Base-by-base conservation (phyloP, 1,140 invertebrate genomes). In the Asbolus verrucosus region DNA sequence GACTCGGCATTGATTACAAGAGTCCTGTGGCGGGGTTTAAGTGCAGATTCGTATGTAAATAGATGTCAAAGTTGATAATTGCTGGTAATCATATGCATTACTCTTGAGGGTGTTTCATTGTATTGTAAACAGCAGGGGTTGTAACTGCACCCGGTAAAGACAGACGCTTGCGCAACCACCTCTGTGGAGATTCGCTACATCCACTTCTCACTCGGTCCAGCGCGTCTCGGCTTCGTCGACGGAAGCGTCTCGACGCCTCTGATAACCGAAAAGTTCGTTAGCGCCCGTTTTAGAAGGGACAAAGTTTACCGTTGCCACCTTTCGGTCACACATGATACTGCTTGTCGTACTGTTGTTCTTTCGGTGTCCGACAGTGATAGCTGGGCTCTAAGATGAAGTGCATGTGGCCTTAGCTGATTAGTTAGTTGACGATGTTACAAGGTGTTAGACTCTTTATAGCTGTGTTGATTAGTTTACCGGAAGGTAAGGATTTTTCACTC, bases 1-100 rank as follows among this genome's bases (percentile, higher is more conserved):
- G 16, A 6, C 11, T 54, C 27, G 13, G 46, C 46, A 27, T 30
- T 54, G 46, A 54, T 54, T 27, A 54, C 0, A n/a, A n/a, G n/a
- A 8, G 46, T 54, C 46, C 46, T n/a, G n/a, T n/a, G n/a, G n/a
- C n/a, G n/a, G n/a, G 21, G 24, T 9, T 13, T 8, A 14, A 54
- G 46, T 27, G 21, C 43, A 65, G 67, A 67, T 60, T 71, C 65
- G 21, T 38, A 67, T 71, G 69, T 66, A 71, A 69, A 71, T 67
- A 62, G 69, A 67, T 71, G 69, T 71, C 69, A 71, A 67, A 71
- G 69, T 67, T 71, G 67, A 61, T 71, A 71, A 71, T 71, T 71
- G 69, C 62, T 62, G 36, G 69, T 71, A 71, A 71, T 71, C 50
- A 65, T 69, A 72, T 72, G 67, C 70, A 69, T 69, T 63, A 30